Conservation (phyloP, 2,797 vertebrate species). For the Pampus argenteus region DNA sequence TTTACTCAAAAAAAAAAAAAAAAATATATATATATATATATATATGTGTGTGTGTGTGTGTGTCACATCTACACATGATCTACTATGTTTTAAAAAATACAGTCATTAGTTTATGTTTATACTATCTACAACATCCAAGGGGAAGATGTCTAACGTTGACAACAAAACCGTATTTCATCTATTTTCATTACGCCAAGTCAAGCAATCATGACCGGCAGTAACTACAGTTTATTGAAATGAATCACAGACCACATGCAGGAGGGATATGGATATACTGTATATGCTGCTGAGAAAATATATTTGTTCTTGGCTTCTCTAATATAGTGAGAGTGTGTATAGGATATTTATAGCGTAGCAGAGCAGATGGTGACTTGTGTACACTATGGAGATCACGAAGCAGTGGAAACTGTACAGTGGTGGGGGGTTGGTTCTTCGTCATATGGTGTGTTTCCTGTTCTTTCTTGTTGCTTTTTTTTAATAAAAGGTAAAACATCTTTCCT, state of each 20-base stretch:
- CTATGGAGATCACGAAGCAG: conserved; percentile 40
- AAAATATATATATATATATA: too few species aligned
- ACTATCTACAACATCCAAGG: background rate
- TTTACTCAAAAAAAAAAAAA: too few species aligned
- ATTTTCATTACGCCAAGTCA: background rate
- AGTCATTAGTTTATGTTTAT: background rate
- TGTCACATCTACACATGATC: too few species aligned
- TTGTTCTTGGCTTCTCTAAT: conserved; percentile 15
- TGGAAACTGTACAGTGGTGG: conserved; percentile 30
- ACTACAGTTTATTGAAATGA: background rate
- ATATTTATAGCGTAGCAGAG: conserved; percentile 63
- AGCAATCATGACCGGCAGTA: background rate
- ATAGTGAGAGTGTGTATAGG: conserved; percentile 5
- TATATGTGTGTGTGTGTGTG: too few species aligned
- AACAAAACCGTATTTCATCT: conserved; percentile 1
- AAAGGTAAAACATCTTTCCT: background rate
- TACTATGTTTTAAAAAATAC: conserved; percentile 1
- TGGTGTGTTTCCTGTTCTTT: conserved; percentile 25
- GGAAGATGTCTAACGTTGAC: background rate
- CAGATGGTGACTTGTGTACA: conserved; percentile 55
- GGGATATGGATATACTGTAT: background rate
- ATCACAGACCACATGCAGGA: background rate
- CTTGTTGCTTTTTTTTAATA: background rate
- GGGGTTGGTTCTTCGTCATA: conserved; percentile 23
- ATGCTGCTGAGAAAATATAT: background rate